phyloP scores from a whole-genome alignment of 2,113 vertebrate species.

The Pelecanus crispus region DNA sequence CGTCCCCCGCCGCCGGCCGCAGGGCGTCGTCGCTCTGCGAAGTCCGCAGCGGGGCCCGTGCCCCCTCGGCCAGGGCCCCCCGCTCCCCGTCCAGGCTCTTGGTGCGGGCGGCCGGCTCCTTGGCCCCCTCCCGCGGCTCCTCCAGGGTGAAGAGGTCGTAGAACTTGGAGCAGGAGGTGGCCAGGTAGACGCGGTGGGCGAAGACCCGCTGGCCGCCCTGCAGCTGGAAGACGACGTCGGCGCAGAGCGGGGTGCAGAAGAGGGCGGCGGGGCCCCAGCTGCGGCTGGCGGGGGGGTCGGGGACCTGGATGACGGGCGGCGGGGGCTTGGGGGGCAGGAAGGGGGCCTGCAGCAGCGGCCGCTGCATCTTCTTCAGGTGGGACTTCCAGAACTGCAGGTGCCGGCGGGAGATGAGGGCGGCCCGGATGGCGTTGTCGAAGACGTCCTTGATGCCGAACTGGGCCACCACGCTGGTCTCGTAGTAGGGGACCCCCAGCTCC shows the following conservation, averaged over 20 bases:
- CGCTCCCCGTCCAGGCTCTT: slow-evolving; percentile 80
- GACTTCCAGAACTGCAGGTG: slow-evolving; percentile 94
- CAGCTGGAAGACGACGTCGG: slow-evolving; percentile 84
- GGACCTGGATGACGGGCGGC: slow-evolving; percentile 81
- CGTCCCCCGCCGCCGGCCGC: not conserved
- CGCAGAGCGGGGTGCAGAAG: slow-evolving; percentile 80
- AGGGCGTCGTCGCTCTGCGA: slow-evolving; percentile 78
- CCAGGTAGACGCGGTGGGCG: slow-evolving; percentile 86
- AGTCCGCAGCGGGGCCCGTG: slow-evolving; percentile 68
- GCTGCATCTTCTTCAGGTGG: slow-evolving; percentile 86
- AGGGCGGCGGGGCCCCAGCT: slow-evolving; percentile 77
- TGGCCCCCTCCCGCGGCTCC: slow-evolving; percentile 18
- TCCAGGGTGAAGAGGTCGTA: slow-evolving; percentile 86
- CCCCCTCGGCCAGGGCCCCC: slow-evolving; percentile 50
- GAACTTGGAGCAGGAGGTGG: slow-evolving; percentile 90
- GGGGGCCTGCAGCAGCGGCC: slow-evolving; percentile 84
- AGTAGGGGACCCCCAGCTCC: slow-evolving; percentile 89
- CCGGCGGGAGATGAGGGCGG: slow-evolving; percentile 86
- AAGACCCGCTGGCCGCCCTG: slow-evolving; percentile 77
- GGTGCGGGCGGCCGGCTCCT: slow-evolving; percentile 77
- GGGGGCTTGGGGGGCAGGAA: slow-evolving; percentile 86
- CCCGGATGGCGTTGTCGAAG: slow-evolving; percentile 91
- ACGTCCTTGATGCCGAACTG: slow-evolving; percentile 92
- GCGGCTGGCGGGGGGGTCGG: slow-evolving; percentile 69
- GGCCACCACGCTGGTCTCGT: slow-evolving; percentile 89